Conservation (phyloP, 2,113 vertebrate genomes). For the Maccullochella peelii region DNA sequence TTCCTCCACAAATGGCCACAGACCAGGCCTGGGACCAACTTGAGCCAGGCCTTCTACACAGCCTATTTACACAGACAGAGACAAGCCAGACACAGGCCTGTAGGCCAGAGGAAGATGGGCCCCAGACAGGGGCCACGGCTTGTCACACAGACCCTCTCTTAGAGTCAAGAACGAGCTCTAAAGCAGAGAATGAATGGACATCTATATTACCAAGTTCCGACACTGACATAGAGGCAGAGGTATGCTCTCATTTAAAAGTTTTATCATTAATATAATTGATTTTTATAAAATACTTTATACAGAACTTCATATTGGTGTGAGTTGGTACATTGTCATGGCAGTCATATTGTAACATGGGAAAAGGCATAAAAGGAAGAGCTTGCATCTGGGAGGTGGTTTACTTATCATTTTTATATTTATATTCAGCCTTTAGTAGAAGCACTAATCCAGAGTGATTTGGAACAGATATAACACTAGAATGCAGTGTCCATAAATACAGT, state of each 20-base stretch:
- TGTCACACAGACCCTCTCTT: constrained; percentile 20
- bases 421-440: not conserved
- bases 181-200: constrained; percentile 47
- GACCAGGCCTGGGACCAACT: constrained; percentile 82
- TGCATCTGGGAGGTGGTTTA: constrained; percentile 8
- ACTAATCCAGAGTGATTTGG: constrained; percentile 9
- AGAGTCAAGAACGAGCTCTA: constrained; percentile 29
- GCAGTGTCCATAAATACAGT: constrained; percentile 8
- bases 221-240: constrained; percentile 61
- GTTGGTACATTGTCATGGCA: not conserved
- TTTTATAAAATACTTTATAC: not conserved
- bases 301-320: not conserved
- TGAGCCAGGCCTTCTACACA: constrained; percentile 81
- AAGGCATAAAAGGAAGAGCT: constrained; percentile 4
- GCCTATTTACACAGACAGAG: constrained; percentile 74
- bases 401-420: not conserved
- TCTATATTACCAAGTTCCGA: constrained; percentile 16
- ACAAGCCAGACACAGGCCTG: constrained; percentile 8
- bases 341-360: not conserved
- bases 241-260: constrained; percentile 57
- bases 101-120: constrained; percentile 28
- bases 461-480: not conserved
- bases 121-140: not conserved
- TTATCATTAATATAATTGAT: not conserved
- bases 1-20: constrained; percentile 47